Percentiles rank a stretch among this genome's conserved stretches.
Conservation (phyloP, 2,888 invertebrate species). For the Diarsia mendica region DNA sequence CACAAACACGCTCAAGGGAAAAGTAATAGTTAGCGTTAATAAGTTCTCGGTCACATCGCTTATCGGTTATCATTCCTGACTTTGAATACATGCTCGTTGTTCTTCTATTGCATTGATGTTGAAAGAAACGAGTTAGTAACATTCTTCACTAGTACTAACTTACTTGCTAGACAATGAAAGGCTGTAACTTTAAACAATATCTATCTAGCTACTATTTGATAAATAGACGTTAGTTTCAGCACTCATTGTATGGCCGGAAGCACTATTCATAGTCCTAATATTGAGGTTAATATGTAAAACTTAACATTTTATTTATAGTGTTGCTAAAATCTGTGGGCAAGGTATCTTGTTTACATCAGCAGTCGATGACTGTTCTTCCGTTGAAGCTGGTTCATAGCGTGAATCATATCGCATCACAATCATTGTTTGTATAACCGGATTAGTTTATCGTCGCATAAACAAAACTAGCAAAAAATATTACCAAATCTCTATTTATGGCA, state of each 20-base stretch:
- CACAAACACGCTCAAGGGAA: slow-evolving; percentile 53
- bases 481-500: slow-evolving; percentile 41
- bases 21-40: slow-evolving; percentile 58
- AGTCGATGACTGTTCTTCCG: slow-evolving; percentile 72
- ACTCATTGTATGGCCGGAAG: neutral
- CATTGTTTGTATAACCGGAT: slow-evolving; percentile 65
- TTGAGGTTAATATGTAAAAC: slow-evolving; percentile 33
- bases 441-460: slow-evolving; percentile 61
- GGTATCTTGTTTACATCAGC: slow-evolving; percentile 67
- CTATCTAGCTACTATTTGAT: neutral
- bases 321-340: slow-evolving; percentile 57
- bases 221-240: neutral
- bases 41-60: slow-evolving; percentile 59
- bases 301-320: slow-evolving; percentile 48
- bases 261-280: slow-evolving; percentile 26
- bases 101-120: slow-evolving; percentile 4
- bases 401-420: slow-evolving; percentile 69
- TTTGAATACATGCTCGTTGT: slow-evolving; percentile 45
- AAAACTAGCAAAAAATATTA: slow-evolving; percentile 44
- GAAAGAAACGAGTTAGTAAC: slow-evolving; percentile 22
- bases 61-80: slow-evolving; percentile 58
- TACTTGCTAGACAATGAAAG: slow-evolving; percentile 7
- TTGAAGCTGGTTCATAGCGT: slow-evolving; percentile 66
- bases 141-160: slow-evolving; percentile 11
- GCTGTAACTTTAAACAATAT: slow-evolving; percentile 3